Percentiles rank a stretch among this genome's conserved stretches.
Conservation (phyloP, 2,797 vertebrate genomes). For the Toxotes lorentzi region DNA sequence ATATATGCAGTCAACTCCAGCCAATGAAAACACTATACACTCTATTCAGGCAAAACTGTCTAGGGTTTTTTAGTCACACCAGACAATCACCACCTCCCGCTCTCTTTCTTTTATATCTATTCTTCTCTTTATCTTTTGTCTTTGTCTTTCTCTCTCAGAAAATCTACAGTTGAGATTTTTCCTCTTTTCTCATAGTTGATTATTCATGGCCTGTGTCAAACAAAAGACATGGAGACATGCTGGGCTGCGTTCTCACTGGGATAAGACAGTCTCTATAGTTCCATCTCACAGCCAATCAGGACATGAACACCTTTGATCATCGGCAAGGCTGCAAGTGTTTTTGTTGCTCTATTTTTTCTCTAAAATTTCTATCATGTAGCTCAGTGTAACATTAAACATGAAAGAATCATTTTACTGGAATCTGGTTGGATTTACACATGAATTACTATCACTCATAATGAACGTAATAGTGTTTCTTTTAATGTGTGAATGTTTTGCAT, state of each 20-base stretch:
- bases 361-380: background rate
- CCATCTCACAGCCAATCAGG: constrained; percentile 20
- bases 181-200: constrained; percentile 2
- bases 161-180: background rate
- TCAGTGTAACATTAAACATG: constrained; percentile 14
- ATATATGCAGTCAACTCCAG: constrained; percentile 29
- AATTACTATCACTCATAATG: background rate
- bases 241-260: constrained; percentile 5
- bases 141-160: constrained; percentile 3
- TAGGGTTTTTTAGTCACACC: constrained; percentile 55
- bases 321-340: background rate
- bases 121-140: background rate
- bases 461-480: background rate
- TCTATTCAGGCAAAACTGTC: constrained; percentile 18
- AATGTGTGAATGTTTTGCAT: constrained; percentile 1
- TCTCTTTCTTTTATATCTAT: constrained; percentile 15
- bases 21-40: constrained; percentile 36
- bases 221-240: background rate
- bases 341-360: constrained; percentile 8
- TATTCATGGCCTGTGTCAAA: constrained; percentile 29
- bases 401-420: background rate
- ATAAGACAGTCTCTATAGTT: background rate
- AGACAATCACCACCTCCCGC: constrained; percentile 75
- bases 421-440: background rate
- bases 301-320: constrained; percentile 25